Evolutionary conservation across 1,140 invertebrate species (phyloP).

Genomic region (Scaptomyza montana): DNA sequence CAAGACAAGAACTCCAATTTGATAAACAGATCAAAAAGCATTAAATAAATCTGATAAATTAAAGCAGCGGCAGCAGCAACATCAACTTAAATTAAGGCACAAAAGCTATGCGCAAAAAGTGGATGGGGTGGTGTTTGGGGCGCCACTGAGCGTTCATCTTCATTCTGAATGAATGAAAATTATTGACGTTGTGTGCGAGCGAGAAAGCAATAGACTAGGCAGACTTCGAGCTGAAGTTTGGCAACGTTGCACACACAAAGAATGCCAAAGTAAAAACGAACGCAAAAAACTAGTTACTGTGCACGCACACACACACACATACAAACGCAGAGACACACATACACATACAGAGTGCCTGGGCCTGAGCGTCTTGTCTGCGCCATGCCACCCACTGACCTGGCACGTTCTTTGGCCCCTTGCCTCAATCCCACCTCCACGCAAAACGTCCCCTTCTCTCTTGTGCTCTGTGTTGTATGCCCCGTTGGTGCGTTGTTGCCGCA

Average conservation of each 20-base stretch:
- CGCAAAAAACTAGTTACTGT: constrained; percentile 72
- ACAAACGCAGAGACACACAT: constrained; percentile 28
- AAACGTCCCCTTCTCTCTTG: neutral
- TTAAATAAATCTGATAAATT: constrained; percentile 32
- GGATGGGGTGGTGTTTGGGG: neutral
- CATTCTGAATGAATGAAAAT: constrained; percentile 72
- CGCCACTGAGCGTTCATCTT: constrained; percentile 45
- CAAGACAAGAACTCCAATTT: constrained; percentile 14
- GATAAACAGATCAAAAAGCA: constrained; percentile 25
- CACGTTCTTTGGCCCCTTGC: constrained; percentile 48
- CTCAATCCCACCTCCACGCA: neutral
- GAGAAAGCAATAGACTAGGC: constrained; percentile 27
- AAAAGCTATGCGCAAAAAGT: constrained; percentile 1
- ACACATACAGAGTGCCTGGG: constrained; percentile 13
- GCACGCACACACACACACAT: constrained; percentile 45
- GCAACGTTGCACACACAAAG: constrained; percentile 62
- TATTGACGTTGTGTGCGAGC: constrained; percentile 43
- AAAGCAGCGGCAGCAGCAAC: constrained; percentile 14
- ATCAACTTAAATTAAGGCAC: constrained; percentile 37
- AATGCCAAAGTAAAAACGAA: constrained; percentile 75
- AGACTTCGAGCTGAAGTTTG: constrained; percentile 37
- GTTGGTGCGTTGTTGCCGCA: constrained; percentile 73
- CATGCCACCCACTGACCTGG: constrained; percentile 77
- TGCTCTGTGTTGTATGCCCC: constrained; percentile 3
- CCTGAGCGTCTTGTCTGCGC: constrained; percentile 41